Base-by-base conservation (phyloP, 2,113 vertebrate species). In the Piliocolobus tephrosceles region DNA sequence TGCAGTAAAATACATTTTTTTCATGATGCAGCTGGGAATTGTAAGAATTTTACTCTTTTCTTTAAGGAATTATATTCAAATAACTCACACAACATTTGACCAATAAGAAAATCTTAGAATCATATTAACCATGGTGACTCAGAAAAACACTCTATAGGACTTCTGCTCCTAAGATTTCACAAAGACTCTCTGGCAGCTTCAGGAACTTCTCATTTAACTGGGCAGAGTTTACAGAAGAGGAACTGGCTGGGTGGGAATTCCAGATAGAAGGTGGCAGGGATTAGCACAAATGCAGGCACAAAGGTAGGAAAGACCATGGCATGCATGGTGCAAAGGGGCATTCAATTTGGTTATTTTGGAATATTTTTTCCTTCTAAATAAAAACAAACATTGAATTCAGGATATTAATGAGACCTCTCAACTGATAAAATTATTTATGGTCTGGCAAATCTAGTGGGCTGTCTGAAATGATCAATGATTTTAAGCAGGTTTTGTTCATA, bases 321-420 rank as follows among this genome's bases (percentile, higher is more conserved):
- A 38, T 23, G 6, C 17, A 68, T 11, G 11, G 38, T 61, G 0
- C 27, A 43, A 40, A 25, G 20, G 1, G 22, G 25, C 27, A 14
- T 76, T 83, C n/a, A 55, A 20, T 84, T 88, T 35, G 16, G 92
- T 52, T 82, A 73, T 52, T 84, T 52, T 55, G 6, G 25, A 95
- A 47, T 79, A 25, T 80, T 6, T 80, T 75, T 86, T 94, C 85
- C 85, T 97, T 96, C 81, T 90, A 84, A 93, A 78, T 57, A 57
- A 90, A 90, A 88, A 79, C 64, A 84, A 80, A 47, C 1, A 40
- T 3, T 73, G 7, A 82, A 79, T 80, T 90, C 40, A 80, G 16
- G 55, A 80, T 75, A 93, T 40, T 76, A 50, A 87, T 68, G 27
- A 66, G 6, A 61, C 1, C 8, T 58, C 43, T 75, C 27, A 72